phyloP scores from a whole-genome alignment of 2,797 vertebrate species.

The Protonibea diacanthus region DNA sequence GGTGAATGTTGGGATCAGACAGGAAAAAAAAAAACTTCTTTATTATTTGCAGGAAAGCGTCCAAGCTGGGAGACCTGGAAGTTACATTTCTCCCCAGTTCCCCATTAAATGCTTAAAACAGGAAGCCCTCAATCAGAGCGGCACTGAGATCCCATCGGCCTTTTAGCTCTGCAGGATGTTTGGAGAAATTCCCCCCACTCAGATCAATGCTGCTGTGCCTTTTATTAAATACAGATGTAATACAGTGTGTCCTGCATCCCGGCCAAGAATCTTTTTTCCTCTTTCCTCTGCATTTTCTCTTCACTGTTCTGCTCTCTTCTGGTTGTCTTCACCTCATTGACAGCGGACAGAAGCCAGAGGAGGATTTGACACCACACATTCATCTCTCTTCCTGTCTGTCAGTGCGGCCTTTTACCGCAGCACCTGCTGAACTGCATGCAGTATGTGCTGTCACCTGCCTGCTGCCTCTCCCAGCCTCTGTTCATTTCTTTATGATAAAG shows the following conservation, averaged over 20 bases:
- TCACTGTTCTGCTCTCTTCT: slow-evolving; percentile 55
- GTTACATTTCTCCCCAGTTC: slow-evolving; percentile 59
- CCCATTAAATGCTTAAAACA: slow-evolving; percentile 81
- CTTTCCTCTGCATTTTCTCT: slow-evolving; percentile 28
- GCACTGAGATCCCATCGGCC: slow-evolving; percentile 39
- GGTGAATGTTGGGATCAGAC: slow-evolving; percentile 23
- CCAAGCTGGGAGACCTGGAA: slow-evolving; percentile 51
- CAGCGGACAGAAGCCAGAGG: slow-evolving; percentile 78
- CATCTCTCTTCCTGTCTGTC: slow-evolving; percentile 58
- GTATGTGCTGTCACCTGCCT: slow-evolving; percentile 21
- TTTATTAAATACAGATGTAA: slow-evolving; percentile 87
- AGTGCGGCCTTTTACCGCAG: slow-evolving; percentile 24
- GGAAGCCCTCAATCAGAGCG: slow-evolving; percentile 83
- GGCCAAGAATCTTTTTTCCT: slow-evolving; percentile 75
- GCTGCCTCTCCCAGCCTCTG: background rate
- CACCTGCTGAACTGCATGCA: slow-evolving; percentile 50
- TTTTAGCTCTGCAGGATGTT: slow-evolving; percentile 84
- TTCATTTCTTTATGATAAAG: background rate
- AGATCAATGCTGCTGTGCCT: slow-evolving; percentile 83
- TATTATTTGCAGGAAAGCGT: slow-evolving; percentile 32
- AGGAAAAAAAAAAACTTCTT: background rate
- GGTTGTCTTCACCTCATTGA: slow-evolving; percentile 79
- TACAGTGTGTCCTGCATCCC: slow-evolving; percentile 73
- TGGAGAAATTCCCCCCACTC: slow-evolving; percentile 83
- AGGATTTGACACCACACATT: slow-evolving; percentile 54